Percentiles rank a stretch among this genome's conserved stretches.
Conservation (phyloP, 2,113 vertebrate species). For the Nansenia antarctica region DNA sequence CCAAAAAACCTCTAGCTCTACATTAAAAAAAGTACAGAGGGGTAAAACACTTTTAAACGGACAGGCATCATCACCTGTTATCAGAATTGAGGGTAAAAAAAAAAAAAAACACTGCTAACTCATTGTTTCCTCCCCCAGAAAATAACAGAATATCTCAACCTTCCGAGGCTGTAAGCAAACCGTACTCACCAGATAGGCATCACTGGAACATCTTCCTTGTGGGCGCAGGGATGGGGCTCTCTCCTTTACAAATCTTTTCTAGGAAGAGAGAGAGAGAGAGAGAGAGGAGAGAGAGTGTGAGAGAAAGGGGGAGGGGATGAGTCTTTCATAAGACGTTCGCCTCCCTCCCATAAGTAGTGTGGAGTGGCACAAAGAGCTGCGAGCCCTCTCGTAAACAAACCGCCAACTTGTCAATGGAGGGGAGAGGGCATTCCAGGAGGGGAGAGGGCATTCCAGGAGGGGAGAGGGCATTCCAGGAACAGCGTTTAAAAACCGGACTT, state of each 20-base stretch:
- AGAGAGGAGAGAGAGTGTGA: slow-evolving; percentile 13
- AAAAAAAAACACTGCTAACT: too few relatives aligned
- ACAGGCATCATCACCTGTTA: not conserved
- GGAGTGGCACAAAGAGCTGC: slow-evolving; percentile 55
- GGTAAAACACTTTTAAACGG: not conserved
- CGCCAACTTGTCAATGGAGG: slow-evolving; percentile 64
- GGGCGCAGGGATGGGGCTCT: slow-evolving; percentile 50
- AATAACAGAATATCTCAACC: too few relatives aligned
- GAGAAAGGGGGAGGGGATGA: slow-evolving; percentile 44
- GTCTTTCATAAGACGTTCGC: slow-evolving; percentile 45
- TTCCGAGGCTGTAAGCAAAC: too few relatives aligned
- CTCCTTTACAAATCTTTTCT: slow-evolving; percentile 65
- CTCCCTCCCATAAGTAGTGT: slow-evolving; percentile 48
- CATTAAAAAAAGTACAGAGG: not conserved
- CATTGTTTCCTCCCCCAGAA: too few relatives aligned
- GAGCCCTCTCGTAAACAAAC: slow-evolving; percentile 70
- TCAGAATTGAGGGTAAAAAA: too few relatives aligned
- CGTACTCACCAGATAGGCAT: slow-evolving; percentile 75
- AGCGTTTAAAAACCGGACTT: slow-evolving; percentile 48
- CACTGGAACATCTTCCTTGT: slow-evolving; percentile 58
- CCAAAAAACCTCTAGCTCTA: not conserved
- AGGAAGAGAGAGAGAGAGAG: slow-evolving; percentile 32
- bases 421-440: too few relatives aligned
- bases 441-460: too few relatives aligned
- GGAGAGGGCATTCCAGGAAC: slow-evolving; percentile 44